Conservation (phyloP, 1,140 invertebrate species). For the Lanistes nyassanus region DNA sequence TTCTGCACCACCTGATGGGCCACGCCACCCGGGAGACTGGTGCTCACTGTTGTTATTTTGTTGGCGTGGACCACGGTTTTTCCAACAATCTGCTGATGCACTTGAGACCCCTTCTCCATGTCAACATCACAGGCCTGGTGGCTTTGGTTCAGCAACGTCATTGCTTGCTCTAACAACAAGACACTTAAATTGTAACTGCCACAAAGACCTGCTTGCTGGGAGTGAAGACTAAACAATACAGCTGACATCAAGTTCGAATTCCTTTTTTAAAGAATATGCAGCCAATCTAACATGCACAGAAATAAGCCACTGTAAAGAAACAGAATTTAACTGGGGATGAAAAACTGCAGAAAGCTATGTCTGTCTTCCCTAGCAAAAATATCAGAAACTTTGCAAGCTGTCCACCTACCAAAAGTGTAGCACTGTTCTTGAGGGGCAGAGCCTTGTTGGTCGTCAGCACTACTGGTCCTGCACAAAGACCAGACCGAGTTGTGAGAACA, state of each 20-base stretch:
- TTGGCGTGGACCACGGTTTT: neutral
- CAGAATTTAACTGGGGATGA: too few species aligned
- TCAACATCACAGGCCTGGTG: conserved; percentile 1
- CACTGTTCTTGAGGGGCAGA: conserved; percentile 10
- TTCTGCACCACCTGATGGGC: neutral
- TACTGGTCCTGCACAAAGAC: conserved; percentile 43
- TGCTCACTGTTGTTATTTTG: neutral
- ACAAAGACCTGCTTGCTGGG: too few species aligned
- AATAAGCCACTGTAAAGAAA: too few species aligned
- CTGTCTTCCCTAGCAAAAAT: neutral
- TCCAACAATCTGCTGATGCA: neutral
- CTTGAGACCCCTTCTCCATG: neutral
- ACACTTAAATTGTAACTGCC: neutral
- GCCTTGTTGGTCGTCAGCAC: conserved; percentile 48
- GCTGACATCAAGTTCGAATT: too few species aligned
- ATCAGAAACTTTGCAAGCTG: neutral
- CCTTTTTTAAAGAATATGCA: too few species aligned
- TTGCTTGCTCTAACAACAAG: conserved; percentile 48
- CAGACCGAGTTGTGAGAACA: neutral
- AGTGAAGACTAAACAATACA: too few species aligned
- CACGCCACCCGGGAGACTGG: neutral
- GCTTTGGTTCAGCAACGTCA: conserved; percentile 50
- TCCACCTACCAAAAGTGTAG: neutral
- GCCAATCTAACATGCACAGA: too few species aligned
- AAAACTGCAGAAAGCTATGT: too few species aligned